Evolutionary conservation across 2,113 vertebrate genomes (phyloP).

Genomic region (Bubo bubo): DNA sequence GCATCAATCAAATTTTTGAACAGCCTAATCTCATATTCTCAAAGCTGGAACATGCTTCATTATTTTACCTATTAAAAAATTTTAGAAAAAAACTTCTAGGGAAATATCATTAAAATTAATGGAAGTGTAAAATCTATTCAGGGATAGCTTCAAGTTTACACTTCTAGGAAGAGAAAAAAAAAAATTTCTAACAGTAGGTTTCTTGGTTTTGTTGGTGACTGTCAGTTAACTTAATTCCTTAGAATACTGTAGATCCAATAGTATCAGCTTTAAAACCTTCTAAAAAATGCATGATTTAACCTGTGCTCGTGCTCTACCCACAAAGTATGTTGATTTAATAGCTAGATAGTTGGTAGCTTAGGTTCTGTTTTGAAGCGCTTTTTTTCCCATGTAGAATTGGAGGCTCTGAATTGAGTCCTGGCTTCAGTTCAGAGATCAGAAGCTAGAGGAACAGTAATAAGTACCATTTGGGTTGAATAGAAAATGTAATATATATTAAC

Average conservation of each 20-base stretch:
- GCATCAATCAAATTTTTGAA: conserved; percentile 9
- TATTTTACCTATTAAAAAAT: not conserved
- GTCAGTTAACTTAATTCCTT: not conserved
- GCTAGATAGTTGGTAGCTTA: not conserved
- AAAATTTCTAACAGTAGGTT: not conserved
- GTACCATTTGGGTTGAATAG: not conserved
- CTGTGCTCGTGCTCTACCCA: not conserved
- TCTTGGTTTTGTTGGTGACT: not conserved
- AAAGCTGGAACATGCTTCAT: not conserved
- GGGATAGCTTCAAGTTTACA: not conserved
- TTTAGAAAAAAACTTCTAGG: not conserved
- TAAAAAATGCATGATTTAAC: not conserved
- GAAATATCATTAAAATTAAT: not conserved
- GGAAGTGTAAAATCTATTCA: not conserved
- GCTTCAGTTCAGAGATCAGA: not conserved
- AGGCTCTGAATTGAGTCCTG: not conserved
- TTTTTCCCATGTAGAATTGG: not conserved
- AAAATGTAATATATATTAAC: not conserved
- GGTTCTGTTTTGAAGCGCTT: not conserved
- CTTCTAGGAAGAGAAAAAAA: not conserved
- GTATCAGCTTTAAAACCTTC: not conserved
- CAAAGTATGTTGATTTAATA: not conserved
- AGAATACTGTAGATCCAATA: not conserved
- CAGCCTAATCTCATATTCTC: not conserved
- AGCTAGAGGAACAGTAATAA: not conserved